These are phyloP conservation scores for Ficedula albicollis DNA, from an alignment of 2,797 vertebrate species.

Conservation along the genomic window DNA sequence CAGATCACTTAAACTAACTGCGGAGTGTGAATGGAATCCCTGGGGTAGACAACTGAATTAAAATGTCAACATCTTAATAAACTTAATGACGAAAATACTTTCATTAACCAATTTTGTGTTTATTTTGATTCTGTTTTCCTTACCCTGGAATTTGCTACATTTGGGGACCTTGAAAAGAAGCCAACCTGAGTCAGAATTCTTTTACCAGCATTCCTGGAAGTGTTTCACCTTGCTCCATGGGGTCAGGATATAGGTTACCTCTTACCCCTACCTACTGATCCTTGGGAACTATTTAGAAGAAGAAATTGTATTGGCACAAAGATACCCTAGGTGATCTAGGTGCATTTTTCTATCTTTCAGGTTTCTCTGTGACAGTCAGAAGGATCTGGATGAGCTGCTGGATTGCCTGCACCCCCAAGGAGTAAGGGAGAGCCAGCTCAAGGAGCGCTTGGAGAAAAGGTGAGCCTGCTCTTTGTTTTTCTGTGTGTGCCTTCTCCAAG, in stretches of 20 bases:
- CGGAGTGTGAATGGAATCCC: neutral
- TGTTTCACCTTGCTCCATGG: neutral
- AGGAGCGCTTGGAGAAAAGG: slow-evolving; percentile 86
- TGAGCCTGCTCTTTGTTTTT: slow-evolving; percentile 50
- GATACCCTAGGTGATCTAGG: neutral
- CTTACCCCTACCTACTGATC: neutral
- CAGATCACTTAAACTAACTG: neutral
- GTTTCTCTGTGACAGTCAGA: slow-evolving; percentile 90
- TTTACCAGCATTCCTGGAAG: neutral
- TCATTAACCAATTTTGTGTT: neutral
- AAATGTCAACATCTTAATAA: neutral
- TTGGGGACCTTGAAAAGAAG: neutral
- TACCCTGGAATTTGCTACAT: neutral
- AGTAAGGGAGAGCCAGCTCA: slow-evolving; percentile 90
- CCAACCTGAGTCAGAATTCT: neutral
- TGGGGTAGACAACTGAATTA: neutral
- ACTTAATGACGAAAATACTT: neutral
- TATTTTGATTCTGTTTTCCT: neutral
- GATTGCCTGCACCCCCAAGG: slow-evolving; percentile 91
- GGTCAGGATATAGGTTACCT: neutral
- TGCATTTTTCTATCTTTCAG: slow-evolving; percentile 65
- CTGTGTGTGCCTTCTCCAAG: neutral
- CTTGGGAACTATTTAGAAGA: neutral
- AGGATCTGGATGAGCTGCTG: slow-evolving; percentile 90
- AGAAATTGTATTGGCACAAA: neutral